Evolutionary conservation across 30 jellyfish, hydroid and myxozoan species (phyloP), one percentile per base, ranked within the genome.

Genomic region (Turritopsis rubra): DNA sequence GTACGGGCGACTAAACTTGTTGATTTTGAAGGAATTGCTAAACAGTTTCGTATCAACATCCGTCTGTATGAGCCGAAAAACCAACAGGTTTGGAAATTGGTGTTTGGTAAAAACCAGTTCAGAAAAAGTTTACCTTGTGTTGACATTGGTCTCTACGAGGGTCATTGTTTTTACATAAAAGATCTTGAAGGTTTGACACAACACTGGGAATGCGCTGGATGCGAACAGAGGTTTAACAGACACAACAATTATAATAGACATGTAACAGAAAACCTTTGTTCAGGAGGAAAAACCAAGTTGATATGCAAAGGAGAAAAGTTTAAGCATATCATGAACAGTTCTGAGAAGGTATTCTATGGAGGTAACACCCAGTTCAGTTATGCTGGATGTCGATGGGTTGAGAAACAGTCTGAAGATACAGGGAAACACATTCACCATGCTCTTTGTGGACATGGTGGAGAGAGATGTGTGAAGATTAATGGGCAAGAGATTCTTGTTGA

Each of bases 1-100:
- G 88, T 70, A n/a, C 18, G 88, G 21, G 89, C 79, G 21, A 81
- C 88, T 16, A 65, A 81, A 81, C 89, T 65, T 18, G 75, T 70
- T 81, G 88, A 81, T 66, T 81, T 81, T 70, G 88, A 81, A 41
- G 79, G 88, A 8, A 81, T 70, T 71, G 88, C 79, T 8, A 81
- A 81, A 28, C 75, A 17, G 71, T 71, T 16, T 81, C 17, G 26
- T 17, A 76, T 81, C 8, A 81, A 81, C 76, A 53, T 79, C 77
- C 85, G 85, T 17, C 85, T 79, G 16, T 71, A 71, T 23, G 80
- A 71, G 28, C 80, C 80, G 18, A 71, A 71, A 23, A 19, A 71
- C 16, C 20, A 16, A 71, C 18, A 23, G 80, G 28, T 71, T 16
- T 71, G 28, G 80, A 19, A 18, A 28, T 28, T 71, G 16, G 80